A percentile compares a stretch with the other conserved stretches of the same genome.
Conservation (phyloP, 2,113 vertebrate genomes). For the Oenanthe melanoleuca region DNA sequence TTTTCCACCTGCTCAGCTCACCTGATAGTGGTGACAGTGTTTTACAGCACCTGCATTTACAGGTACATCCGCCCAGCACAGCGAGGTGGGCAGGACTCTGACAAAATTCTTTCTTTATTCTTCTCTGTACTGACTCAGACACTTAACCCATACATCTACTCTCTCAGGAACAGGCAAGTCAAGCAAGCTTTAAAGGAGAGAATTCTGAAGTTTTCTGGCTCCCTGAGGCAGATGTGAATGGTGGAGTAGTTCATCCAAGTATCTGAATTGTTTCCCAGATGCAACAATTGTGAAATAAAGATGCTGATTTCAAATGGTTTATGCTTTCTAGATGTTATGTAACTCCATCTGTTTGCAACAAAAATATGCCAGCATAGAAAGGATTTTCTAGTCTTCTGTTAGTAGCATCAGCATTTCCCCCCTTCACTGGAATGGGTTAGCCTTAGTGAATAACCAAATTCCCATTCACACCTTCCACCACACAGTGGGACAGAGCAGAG, state of each 20-base stretch:
- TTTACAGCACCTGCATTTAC: slow-evolving; percentile 59
- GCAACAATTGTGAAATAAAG: not conserved
- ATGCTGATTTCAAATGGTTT: not conserved
- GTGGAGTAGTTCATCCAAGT: not conserved
- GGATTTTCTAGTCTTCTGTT: not conserved
- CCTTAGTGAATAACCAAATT: not conserved
- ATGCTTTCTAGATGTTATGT: not conserved
- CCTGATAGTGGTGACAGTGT: slow-evolving; percentile 19
- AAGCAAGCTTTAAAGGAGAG: slow-evolving; percentile 10
- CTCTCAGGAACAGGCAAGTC: not conserved
- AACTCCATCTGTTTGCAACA: not conserved
- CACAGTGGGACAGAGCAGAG: not conserved
- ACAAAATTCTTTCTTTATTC: slow-evolving; percentile 54
- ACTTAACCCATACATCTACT: slow-evolving; percentile 44
- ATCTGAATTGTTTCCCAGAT: not conserved
- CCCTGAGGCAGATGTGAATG: not conserved
- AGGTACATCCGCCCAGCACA: slow-evolving; percentile 22
- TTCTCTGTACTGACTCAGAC: slow-evolving; percentile 54
- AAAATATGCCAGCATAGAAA: not conserved
- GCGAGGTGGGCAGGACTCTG: slow-evolving; percentile 1
- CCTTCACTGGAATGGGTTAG: not conserved
- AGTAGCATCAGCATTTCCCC: not conserved
- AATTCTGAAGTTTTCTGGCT: not conserved
- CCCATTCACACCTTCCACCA: not conserved
- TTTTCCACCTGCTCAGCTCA: slow-evolving; percentile 68